Conservation (phyloP, 2,113 vertebrate genomes). For the Syngnathus floridae region DNA sequence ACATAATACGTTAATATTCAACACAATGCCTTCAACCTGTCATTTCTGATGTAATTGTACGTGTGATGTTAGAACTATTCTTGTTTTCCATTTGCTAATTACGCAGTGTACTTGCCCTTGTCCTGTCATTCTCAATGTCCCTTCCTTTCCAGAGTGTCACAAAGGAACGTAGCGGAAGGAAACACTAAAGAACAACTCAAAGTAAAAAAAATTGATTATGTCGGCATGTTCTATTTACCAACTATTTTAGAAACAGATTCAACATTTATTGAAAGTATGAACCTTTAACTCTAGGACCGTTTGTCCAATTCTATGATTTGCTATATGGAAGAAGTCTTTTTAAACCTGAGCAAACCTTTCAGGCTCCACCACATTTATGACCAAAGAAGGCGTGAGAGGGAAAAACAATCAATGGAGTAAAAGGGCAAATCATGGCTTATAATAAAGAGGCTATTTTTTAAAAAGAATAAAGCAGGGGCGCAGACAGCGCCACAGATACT, state of each 20-base stretch:
- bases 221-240: too few relatives aligned
- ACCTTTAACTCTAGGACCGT: too few relatives aligned
- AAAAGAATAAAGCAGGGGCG: constrained; percentile 21
- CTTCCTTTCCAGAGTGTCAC: neutral
- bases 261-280: too few relatives aligned
- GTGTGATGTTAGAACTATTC: neutral
- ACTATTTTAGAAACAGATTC: too few relatives aligned
- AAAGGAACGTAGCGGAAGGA: neutral
- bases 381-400: neutral
- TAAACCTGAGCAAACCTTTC: neutral
- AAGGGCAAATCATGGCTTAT: constrained; percentile 12
- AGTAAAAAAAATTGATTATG: too few relatives aligned
- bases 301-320: too few relatives aligned
- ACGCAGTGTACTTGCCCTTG: neutral
- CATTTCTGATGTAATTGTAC: neutral
- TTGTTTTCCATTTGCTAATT: neutral
- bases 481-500: constrained; percentile 52
- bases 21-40: neutral
- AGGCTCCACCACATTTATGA: neutral
- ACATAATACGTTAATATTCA: neutral
- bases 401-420: constrained; percentile 12
- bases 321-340: neutral
- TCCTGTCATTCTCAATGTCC: neutral
- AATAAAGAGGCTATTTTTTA: constrained; percentile 6
- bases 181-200: neutral